Conservation (phyloP, 2,797 vertebrate species). For the Myotis planiceps region DNA sequence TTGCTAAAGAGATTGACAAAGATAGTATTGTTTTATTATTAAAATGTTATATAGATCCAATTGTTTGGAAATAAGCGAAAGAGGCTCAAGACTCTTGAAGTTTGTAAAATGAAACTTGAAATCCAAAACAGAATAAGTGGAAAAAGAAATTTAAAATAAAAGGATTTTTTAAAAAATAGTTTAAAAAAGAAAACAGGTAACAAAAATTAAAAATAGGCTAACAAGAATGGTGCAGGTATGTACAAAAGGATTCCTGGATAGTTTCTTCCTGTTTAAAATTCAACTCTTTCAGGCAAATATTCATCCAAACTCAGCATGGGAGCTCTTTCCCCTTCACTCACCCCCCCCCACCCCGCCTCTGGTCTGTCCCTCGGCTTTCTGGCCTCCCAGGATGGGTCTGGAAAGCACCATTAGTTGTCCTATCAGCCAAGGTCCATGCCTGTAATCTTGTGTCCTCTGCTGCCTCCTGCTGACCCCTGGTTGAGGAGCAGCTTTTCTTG, state of each 20-base stretch:
- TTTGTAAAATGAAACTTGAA: not conserved
- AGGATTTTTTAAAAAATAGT: not conserved
- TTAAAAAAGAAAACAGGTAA: not conserved
- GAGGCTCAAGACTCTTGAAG: not conserved
- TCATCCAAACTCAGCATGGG: not conserved
- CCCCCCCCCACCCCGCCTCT: no score
- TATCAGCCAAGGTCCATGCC: rapidly evolving
- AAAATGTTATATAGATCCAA: not conserved
- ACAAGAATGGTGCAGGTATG: not conserved
- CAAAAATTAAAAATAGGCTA: not conserved
- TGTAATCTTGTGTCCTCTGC: not conserved
- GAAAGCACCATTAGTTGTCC: not conserved
- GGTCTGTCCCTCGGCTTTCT: not conserved
- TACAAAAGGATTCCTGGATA: not conserved
- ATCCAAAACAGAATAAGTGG: not conserved
- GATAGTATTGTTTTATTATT: constrained; percentile 2
- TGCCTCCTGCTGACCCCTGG: not conserved
- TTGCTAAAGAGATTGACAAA: not conserved
- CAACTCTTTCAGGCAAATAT: not conserved
- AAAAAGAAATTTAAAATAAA: not conserved
- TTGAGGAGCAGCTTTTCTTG: not conserved
- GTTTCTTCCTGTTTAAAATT: not conserved
- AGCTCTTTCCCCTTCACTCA: no score
- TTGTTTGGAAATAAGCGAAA: not conserved
- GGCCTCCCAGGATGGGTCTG: not conserved